phyloP scores from a whole-genome alignment of 2,113 vertebrate genomes.

The Sorex araneus region DNA sequence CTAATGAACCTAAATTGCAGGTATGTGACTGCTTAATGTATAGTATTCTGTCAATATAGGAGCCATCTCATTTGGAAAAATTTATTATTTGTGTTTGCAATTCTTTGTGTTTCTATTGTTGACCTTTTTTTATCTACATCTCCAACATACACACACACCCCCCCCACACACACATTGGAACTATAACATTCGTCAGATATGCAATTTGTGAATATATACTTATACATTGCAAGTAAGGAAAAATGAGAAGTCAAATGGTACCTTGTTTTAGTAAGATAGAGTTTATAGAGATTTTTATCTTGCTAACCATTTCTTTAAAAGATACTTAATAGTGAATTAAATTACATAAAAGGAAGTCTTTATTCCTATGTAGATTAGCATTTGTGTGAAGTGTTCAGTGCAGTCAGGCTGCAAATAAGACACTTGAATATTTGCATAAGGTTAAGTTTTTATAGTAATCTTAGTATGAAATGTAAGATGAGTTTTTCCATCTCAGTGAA shows the following conservation, averaged over 20 bases:
- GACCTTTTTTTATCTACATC: neutral
- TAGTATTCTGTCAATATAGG: conserved; percentile 9
- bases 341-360: conserved; percentile 67
- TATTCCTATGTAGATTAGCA: conserved; percentile 84
- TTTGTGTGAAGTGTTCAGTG: conserved; percentile 81
- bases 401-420: conserved; percentile 67
- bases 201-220: conserved; percentile 72
- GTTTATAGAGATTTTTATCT: conserved; percentile 82
- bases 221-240: conserved; percentile 78
- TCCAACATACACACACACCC: neutral
- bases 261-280: conserved; percentile 76
- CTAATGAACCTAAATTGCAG: conserved; percentile 55
- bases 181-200: conserved; percentile 45
- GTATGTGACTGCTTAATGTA: conserved; percentile 38
- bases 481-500: neutral
- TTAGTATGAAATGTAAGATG: conserved; percentile 14
- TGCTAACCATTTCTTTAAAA: conserved; percentile 76
- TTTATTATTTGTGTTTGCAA: neutral
- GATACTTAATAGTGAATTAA: conserved; percentile 79
- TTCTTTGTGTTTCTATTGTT: no score
- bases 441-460: conserved; percentile 26
- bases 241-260: conserved; percentile 76
- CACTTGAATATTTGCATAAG: neutral
- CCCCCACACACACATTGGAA: neutral
- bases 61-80: conserved; percentile 48